These are phyloP conservation scores for Dipodomys spectabilis DNA, from an alignment of 2,113 vertebrate species.

Conservation along the genomic window DNA sequence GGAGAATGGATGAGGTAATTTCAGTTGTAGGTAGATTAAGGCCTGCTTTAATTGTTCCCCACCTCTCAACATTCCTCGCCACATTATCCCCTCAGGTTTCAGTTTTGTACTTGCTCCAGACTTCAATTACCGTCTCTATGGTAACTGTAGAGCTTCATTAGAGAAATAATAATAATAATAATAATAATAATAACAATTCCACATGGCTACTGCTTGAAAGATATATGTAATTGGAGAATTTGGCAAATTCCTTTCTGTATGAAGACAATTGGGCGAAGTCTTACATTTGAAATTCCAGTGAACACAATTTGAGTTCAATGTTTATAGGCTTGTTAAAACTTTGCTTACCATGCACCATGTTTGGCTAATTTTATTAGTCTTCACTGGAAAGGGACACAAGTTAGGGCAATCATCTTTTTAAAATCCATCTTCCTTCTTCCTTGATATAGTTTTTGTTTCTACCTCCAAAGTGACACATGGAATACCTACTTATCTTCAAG, in stretches of 20 bases:
- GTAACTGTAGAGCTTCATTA: not conserved
- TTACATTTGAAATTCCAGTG: slow-evolving; percentile 4
- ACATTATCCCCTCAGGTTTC: not conserved
- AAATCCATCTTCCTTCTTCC: not conserved
- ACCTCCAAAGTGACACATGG: slow-evolving; percentile 32
- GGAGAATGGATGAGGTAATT: not conserved
- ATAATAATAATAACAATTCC: not conserved
- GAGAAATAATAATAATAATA: not conserved
- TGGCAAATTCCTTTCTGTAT: not conserved
- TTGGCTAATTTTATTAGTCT: slow-evolving; percentile 30
- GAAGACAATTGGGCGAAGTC: not conserved
- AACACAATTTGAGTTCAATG: slow-evolving; percentile 38
- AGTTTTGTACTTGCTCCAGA: slow-evolving; percentile 20
- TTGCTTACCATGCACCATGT: not conserved
- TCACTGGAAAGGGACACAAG: slow-evolving; percentile 58
- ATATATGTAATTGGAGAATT: not conserved
- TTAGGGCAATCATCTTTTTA: slow-evolving; percentile 19
- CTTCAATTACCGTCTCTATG: slow-evolving; percentile 22
- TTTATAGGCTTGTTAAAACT: slow-evolving; percentile 51
- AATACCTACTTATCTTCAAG: slow-evolving; percentile 1
- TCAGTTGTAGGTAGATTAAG: not conserved
- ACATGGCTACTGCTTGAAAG: not conserved
- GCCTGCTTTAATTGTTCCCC: not conserved
- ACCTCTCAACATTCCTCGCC: not conserved
- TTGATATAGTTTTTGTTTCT: slow-evolving; percentile 42